A percentile compares a stretch with the other conserved stretches of the same genome.
Conservation (phyloP, 2,797 vertebrate species). For the Gymnothorax reevesii region DNA sequence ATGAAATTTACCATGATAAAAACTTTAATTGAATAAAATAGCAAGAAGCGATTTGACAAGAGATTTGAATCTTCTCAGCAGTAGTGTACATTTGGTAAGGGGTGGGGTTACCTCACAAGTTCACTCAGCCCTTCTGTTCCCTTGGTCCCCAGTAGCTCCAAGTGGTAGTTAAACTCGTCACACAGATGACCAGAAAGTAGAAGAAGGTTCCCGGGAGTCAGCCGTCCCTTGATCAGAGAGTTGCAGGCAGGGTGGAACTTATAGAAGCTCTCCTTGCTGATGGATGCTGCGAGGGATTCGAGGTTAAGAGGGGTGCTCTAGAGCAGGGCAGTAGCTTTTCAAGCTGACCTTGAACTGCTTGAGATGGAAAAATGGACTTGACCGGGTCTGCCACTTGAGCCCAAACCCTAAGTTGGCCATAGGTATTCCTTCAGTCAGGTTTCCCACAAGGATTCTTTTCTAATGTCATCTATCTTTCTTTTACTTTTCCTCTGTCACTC, state of each 20-base stretch:
- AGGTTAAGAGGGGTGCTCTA: not conserved
- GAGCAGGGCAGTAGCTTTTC: not conserved
- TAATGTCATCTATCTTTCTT: too few relatives aligned
- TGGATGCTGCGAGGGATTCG: constrained; percentile 63
- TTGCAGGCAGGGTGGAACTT: constrained; percentile 68
- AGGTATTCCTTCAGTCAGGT: too few relatives aligned
- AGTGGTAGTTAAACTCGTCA: constrained; percentile 65
- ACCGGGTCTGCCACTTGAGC: too few relatives aligned
- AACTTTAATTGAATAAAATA: too few relatives aligned
- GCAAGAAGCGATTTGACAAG: too few relatives aligned
- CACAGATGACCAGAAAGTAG: constrained; percentile 59
- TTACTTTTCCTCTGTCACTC: too few relatives aligned
- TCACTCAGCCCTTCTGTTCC: constrained; percentile 64
- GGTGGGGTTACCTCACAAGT: constrained; percentile 70
- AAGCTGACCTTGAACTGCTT: not conserved
- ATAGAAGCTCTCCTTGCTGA: constrained; percentile 74
- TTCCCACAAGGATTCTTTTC: too few relatives aligned
- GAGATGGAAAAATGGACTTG: too few relatives aligned
- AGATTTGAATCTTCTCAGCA: not conserved
- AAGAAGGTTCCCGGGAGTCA: constrained; percentile 64
- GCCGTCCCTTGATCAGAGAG: constrained; percentile 69
- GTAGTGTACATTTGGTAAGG: not conserved
- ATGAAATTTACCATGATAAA: too few relatives aligned
- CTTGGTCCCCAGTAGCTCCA: constrained; percentile 61
- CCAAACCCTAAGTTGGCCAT: too few relatives aligned